Evolutionary conservation across 2,113 vertebrate genomes (phyloP).

Genomic region (Petaurus breviceps): DNA sequence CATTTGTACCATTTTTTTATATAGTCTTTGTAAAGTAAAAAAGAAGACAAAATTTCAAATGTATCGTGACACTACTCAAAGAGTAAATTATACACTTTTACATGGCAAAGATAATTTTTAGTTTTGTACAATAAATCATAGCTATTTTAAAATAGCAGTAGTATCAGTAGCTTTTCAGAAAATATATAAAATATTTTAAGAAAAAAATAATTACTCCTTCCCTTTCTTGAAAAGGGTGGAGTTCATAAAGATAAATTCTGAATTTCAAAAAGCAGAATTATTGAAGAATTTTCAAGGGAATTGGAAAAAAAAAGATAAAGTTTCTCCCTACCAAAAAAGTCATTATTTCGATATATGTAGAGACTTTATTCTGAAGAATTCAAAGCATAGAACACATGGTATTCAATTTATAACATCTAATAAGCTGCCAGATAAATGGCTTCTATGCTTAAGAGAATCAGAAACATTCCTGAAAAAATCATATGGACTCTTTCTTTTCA

Average conservation of each 20-base stretch:
- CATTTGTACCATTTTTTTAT: background rate
- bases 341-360: background rate
- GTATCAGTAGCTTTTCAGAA: background rate
- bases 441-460: background rate
- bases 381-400: background rate
- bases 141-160: background rate
- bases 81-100: background rate
- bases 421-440: background rate
- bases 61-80: background rate
- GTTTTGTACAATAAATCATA: background rate
- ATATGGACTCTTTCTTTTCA: background rate
- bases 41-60: conserved; percentile 18
- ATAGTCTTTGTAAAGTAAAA: background rate
- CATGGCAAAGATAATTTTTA: background rate
- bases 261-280: background rate
- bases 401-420: background rate
- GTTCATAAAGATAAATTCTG: background rate
- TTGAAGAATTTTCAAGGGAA: background rate
- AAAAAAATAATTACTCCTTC: background rate
- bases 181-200: background rate
- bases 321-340: background rate
- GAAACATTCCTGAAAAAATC: background rate
- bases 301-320: background rate
- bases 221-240: background rate
- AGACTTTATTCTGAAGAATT: background rate